Evolutionary conservation across 2,888 invertebrate species (phyloP), one percentile per base, ranked within the genome.

Genomic region (Leptopilina syphax): DNA sequence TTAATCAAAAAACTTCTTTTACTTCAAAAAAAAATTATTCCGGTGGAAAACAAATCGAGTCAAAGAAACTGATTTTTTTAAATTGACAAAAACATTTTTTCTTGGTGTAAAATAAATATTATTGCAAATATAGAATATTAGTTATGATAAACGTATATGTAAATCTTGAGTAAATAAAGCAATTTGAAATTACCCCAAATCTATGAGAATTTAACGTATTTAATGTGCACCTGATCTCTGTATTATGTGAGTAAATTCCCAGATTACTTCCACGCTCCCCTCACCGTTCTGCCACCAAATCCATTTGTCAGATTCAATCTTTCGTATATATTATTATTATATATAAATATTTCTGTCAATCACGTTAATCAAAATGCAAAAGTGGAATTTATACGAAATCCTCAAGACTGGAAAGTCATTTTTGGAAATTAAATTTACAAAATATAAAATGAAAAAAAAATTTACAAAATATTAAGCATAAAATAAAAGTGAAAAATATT

Each of bases 151-250:
- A 44, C 44, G 44, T 44, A 8, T 44, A 44, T 44, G 44, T 44
- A 44, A 44, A 44, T 44, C 44, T 44, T 44, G 44, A 8, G 12
- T 70, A 68, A 68, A 50, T 70, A 70, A 70, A 70, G 70, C 54
- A 70, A 70, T 44, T 44, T 27, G 54, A 34, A 54, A n/a, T 34
- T 27, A 73, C 57, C 34, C 54, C 1, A 27, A 47, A 70, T 50
- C 50, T 54, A 24, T 70, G 27, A 57, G 54, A 3, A 50, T 73
- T 50, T 41, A 73, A 5, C 34, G 73, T 57, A 6, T 57, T 73
- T 60, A 57, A 57, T 9, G 54, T 57, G 41, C 73, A 73, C 73
- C 73, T 73, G 73, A 73, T 73, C 73, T 73, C 57, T 10, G 18
- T n/a, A 41, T 73, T 57, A 60, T 73, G 73, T n/a, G 41, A 73